Percentiles rank a stretch among this genome's conserved stretches.
Evolutionary conservation across 37 sponge, comb jelly and placozoan species (phyloP).

Genomic region (Halichondria panicea): DNA sequence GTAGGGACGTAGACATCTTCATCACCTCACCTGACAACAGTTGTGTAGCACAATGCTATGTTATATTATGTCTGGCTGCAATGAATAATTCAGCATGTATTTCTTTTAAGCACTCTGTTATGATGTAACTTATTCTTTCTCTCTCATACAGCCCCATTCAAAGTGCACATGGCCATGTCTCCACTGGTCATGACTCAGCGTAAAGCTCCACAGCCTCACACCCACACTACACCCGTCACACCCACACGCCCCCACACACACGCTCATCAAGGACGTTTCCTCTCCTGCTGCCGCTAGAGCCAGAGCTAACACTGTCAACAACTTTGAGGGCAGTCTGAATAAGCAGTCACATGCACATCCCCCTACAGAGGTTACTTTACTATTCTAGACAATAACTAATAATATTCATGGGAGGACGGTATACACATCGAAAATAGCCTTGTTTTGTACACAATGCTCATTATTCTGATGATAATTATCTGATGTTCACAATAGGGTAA

Average conservation of each 20-base stretch:
- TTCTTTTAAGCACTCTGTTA: too few species aligned
- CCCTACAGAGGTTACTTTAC: too few species aligned
- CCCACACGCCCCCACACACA: neutral
- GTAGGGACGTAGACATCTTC: slow-evolving; percentile 4
- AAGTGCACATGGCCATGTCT: slow-evolving; percentile 2
- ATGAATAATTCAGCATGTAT: neutral
- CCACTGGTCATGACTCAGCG: slow-evolving; percentile 26
- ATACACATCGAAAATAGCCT: too few species aligned
- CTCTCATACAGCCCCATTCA: slow-evolving; percentile 20
- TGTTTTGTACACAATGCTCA: too few species aligned
- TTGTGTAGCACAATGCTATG: neutral
- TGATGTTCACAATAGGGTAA: too few species aligned
- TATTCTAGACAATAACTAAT: too few species aligned
- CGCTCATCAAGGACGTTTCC: slow-evolving; percentile 24
- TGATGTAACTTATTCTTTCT: too few species aligned
- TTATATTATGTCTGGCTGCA: neutral
- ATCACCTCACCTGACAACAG: slow-evolving; percentile 23
- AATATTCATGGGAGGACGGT: too few species aligned
- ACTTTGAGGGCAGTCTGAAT: too few species aligned
- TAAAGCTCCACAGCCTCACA: neutral
- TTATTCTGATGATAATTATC: too few species aligned
- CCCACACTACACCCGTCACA: neutral
- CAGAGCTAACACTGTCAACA: slow-evolving; percentile 1
- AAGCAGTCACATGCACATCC: too few species aligned
- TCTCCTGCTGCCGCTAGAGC: slow-evolving; percentile 30